Evolutionary conservation across 2,797 vertebrate species (phyloP), one percentile per base, ranked within the genome.

Genomic region (Pseudochromis fuscus): DNA sequence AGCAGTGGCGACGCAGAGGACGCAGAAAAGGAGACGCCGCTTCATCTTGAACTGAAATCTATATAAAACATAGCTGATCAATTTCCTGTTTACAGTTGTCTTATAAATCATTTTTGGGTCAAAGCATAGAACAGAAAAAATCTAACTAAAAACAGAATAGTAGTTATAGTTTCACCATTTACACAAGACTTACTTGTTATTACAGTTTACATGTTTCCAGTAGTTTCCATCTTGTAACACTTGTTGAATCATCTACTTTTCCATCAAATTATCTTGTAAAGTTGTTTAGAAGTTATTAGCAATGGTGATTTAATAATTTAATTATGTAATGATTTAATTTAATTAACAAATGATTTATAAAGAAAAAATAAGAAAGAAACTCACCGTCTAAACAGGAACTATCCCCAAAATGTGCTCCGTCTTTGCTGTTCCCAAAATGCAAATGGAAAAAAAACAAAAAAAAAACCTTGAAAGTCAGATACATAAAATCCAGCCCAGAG

Each of bases 1-100:
- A n/a, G 44, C 11, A 37, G 35, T 19, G 50, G 45, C 44, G 37
- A 66, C 27, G 49, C 49, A 72, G 23, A 72, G 16, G 45, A 72
- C 1, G 8, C 23, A 62, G 24, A 51, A 0, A 87, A 72, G 13
- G 4, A 24, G 56, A 55, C 30, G 18, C 28, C 38, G 18, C 35
- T 5, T 61, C 49, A 61, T 77, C 55, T 53, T 52, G n/a, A 48
- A n/a, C 9, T 38, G 5, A 38, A 23, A 23, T 12, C 12, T 45
- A 23, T 10, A 23, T 23, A 4, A 9, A 23, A 18, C 28, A 18
- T n/a, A 19, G n/a, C 8, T 19, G 37, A 18, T 40, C 15, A 40
- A 16, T 40, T 35, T 40, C 37, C 15, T 40, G 11, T 7, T 5
- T 15, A 6, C 16, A 40, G 16, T 40, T 40, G 16, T 16, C 16